Evolutionary conservation across 2,113 vertebrate genomes (phyloP).

Genomic region (Xiphophorus maculatus): DNA sequence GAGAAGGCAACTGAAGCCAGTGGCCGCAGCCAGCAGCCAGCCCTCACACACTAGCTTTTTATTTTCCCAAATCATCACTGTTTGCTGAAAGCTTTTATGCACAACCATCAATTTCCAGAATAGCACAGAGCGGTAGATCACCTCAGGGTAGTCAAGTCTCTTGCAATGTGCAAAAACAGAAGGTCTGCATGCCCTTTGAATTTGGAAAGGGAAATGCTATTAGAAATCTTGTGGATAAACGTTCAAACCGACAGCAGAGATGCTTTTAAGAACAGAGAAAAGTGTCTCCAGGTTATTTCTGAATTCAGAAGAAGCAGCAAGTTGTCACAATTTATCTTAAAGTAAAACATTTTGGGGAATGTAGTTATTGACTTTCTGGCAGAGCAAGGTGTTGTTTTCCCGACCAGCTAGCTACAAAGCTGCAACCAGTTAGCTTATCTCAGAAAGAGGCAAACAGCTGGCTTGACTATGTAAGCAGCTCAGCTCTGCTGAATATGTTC

Average conservation of each 20-base stretch:
- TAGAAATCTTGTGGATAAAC: conserved; percentile 11
- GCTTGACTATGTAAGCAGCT: background rate
- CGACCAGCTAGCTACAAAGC: background rate
- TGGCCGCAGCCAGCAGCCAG: conserved; percentile 26
- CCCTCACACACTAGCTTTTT: conserved; percentile 15
- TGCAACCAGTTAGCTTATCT: conserved; percentile 22
- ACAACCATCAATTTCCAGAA: conserved; percentile 32
- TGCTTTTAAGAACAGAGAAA: conserved; percentile 20
- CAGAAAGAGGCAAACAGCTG: conserved; percentile 2
- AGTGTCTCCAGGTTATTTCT: conserved; percentile 18
- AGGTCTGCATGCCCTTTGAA: conserved; percentile 38
- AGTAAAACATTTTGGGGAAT: conserved; percentile 11
- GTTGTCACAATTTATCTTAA: conserved; percentile 14
- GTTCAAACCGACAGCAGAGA: conserved; percentile 32
- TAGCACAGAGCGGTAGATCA: conserved; percentile 10
- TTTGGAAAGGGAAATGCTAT: conserved; percentile 4
- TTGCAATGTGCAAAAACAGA: conserved; percentile 35
- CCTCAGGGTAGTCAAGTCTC: conserved; percentile 33
- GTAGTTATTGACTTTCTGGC: background rate
- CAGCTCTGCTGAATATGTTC: too few relatives aligned
- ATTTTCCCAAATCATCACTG: conserved; percentile 40
- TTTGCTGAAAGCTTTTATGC: conserved; percentile 34
- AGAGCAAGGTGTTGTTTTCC: background rate
- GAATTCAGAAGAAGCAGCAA: conserved; percentile 18
- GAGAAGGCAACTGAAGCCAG: conserved; percentile 30